phyloP scores from a whole-genome alignment of 53 echinoderm and acorn worm species.

The Henricia sp. region DNA sequence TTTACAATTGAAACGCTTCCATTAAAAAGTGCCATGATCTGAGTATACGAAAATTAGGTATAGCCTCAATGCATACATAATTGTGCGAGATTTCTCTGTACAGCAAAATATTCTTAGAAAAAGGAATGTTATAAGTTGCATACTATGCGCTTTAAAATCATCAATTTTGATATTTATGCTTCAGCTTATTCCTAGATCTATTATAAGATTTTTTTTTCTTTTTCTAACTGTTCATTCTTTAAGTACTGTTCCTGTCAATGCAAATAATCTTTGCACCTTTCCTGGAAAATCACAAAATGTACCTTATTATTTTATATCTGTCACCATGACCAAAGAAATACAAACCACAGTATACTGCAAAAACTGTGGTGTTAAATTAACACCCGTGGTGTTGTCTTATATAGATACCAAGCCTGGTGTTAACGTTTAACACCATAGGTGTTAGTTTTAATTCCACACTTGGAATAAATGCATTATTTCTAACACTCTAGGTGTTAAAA shows the following conservation, averaged over 20 bases:
- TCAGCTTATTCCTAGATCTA: too few relatives aligned
- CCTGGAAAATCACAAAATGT: not conserved
- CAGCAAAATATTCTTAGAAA: conserved; percentile 12
- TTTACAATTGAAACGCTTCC: not conserved
- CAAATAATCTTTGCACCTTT: not conserved
- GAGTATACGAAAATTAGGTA: not conserved
- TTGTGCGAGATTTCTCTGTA: not conserved
- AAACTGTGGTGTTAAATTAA: too few relatives aligned
- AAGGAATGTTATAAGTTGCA: conserved; percentile 14
- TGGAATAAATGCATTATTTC: too few relatives aligned
- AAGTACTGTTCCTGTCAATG: not conserved
- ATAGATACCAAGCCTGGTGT: too few relatives aligned
- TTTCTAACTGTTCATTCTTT: not conserved
- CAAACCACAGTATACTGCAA: too few relatives aligned
- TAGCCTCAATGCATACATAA: not conserved
- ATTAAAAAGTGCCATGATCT: not conserved
- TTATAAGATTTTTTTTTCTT: not conserved
- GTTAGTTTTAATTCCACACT: too few relatives aligned
- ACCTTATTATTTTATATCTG: not conserved
- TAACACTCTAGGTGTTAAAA: too few relatives aligned
- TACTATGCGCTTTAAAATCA: not conserved
- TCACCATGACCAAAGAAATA: too few relatives aligned
- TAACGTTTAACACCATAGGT: too few relatives aligned
- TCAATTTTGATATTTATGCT: not conserved
- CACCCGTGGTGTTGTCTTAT: too few relatives aligned